A percentile compares a stretch with the other conserved stretches of the same genome.
phyloP scores from a whole-genome alignment of 2,888 invertebrate species.

The Herminia tarsipennalis region DNA sequence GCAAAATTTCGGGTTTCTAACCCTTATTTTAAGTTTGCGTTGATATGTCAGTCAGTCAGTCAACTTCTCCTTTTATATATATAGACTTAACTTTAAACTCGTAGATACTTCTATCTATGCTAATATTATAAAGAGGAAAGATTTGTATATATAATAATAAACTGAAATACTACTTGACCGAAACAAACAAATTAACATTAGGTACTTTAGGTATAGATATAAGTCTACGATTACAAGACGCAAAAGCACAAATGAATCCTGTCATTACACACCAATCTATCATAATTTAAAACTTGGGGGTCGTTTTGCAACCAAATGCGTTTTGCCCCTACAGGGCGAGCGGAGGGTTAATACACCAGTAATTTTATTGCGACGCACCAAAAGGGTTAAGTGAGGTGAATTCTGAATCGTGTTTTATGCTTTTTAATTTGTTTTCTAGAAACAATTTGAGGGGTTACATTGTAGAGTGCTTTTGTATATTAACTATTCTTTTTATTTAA shows the following conservation, averaged over 20 bases:
- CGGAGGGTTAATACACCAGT: constrained; percentile 67
- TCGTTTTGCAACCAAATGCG: constrained; percentile 54
- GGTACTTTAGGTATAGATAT: no score
- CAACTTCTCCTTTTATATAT: no score
- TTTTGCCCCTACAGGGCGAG: constrained; percentile 46
- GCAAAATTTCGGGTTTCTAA: no score
- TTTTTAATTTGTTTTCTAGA: constrained; percentile 77
- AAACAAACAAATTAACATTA: no score
- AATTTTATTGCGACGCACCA: constrained; percentile 68
- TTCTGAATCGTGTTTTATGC: constrained; percentile 75
- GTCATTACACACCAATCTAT: constrained; percentile 56
- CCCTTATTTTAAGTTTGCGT: no score
- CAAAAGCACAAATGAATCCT: constrained; percentile 38
- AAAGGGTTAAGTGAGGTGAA: constrained; percentile 74
- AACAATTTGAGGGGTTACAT: constrained; percentile 52
- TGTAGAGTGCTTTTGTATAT: constrained; percentile 14
- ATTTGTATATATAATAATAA: no score
- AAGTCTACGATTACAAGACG: constrained; percentile 9
- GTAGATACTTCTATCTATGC: no score
- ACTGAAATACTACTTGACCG: no score
- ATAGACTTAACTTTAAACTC: no score
- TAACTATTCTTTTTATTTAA: neutral
- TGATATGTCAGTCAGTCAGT: no score
- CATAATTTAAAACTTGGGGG: constrained; percentile 61
- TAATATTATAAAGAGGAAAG: no score